Conservation (phyloP, 2,113 vertebrate genomes). For the Myotis davidii region DNA sequence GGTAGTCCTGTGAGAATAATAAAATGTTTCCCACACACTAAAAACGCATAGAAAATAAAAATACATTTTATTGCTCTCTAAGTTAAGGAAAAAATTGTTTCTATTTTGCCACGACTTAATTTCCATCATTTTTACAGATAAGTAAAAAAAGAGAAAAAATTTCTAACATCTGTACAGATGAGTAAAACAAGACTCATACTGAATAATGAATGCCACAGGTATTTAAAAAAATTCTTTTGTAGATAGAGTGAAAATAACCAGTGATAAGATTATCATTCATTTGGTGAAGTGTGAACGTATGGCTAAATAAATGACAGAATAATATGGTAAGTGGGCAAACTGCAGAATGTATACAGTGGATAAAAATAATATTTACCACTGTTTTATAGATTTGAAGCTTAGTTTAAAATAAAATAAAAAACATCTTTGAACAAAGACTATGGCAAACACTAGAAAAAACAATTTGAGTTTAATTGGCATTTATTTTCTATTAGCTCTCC, state of each 20-base stretch:
- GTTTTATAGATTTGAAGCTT: background rate
- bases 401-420: background rate
- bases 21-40: background rate
- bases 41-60: background rate
- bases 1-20: background rate
- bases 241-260: background rate
- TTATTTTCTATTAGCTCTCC: background rate
- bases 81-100: background rate
- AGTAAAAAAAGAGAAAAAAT: background rate
- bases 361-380: background rate
- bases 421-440: background rate
- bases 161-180: background rate
- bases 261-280: background rate
- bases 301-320: background rate
- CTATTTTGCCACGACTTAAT: background rate
- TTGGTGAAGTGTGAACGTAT: background rate
- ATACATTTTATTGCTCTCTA: background rate
- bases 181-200: background rate
- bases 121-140: background rate
- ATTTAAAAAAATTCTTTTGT: background rate
- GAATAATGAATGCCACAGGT: background rate
- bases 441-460: background rate
- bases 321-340: background rate
- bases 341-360: background rate
- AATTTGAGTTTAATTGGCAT: background rate